A percentile compares a stretch with the other conserved stretches of the same genome.
phyloP scores from a whole-genome alignment of 2,888 invertebrate species.

The Drosophila flavopinicola region DNA sequence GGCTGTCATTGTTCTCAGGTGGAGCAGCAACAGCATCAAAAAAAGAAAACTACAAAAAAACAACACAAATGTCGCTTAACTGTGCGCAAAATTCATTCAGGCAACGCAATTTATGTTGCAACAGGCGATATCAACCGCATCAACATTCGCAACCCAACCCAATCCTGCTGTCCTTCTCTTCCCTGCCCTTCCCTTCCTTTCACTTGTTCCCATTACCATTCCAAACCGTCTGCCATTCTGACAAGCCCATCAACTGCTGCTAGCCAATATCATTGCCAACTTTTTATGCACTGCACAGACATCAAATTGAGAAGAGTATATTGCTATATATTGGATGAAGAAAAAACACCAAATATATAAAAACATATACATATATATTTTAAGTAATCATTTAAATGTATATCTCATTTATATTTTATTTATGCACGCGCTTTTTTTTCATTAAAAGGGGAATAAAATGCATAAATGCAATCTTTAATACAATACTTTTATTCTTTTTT shows the following conservation, averaged over 20 bases:
- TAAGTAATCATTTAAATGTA: too few species aligned
- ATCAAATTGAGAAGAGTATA: too few species aligned
- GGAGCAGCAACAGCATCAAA: slow-evolving; percentile 43
- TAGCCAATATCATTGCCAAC: slow-evolving; percentile 59
- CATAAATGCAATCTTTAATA: too few species aligned
- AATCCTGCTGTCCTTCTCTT: not conserved
- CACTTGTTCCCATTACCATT: slow-evolving; percentile 6
- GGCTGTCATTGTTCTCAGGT: slow-evolving; percentile 77
- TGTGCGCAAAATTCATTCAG: slow-evolving; percentile 76
- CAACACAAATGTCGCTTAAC: slow-evolving; percentile 64
- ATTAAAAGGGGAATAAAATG: too few species aligned
- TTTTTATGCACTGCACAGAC: slow-evolving; percentile 30
- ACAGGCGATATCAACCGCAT: slow-evolving; percentile 65
- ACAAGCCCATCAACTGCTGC: slow-evolving; percentile 35
- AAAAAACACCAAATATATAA: not conserved
- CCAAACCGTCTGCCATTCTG: not conserved
- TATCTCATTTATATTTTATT: too few species aligned
- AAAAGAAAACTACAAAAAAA: slow-evolving; percentile 12
- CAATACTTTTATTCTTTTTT: too few species aligned
- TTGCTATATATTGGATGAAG: slow-evolving; percentile 11
- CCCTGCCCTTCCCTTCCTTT: not conserved
- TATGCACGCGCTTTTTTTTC: too few species aligned
- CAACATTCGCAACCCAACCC: slow-evolving; percentile 17
- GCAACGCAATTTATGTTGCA: slow-evolving; percentile 71
- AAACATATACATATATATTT: too few species aligned